These are phyloP conservation scores for Vulpes vulpes DNA, from an alignment of 2,113 vertebrate species.

Conservation along the genomic window DNA sequence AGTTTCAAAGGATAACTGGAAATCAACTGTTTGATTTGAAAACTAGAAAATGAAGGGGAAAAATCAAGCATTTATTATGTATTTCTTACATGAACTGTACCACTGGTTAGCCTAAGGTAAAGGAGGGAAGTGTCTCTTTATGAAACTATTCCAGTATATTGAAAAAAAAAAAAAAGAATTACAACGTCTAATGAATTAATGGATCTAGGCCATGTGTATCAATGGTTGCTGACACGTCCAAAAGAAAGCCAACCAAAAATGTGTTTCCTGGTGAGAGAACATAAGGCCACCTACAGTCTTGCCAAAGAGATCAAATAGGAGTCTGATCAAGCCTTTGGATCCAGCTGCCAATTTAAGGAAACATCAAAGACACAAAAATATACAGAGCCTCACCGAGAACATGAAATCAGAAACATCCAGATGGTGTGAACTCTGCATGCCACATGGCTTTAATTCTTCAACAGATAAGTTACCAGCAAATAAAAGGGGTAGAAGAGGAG, in stretches of 20 bases:
- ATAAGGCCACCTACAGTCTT: not conserved
- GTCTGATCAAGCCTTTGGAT: not conserved
- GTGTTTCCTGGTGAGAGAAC: not conserved
- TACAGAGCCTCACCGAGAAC: not conserved
- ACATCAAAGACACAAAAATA: not conserved
- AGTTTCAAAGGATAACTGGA: not conserved
- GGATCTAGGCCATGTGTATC: not conserved
- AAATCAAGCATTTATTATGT: not conserved
- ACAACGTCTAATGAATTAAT: not conserved
- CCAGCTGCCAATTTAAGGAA: not conserved
- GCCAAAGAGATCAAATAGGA: not conserved
- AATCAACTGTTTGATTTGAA: not conserved
- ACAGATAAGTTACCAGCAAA: not conserved
- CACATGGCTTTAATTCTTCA: not conserved
- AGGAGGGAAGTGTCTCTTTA: not conserved
- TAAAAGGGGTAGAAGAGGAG: not conserved
- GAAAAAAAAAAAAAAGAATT: not conserved
- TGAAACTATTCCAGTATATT: not conserved
- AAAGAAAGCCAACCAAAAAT: not conserved
- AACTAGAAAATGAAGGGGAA: conserved; percentile 6
- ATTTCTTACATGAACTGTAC: not conserved
- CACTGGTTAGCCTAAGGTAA: not conserved
- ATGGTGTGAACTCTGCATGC: not conserved
- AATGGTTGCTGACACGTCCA: not conserved
- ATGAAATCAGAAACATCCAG: not conserved